Evolutionary conservation across 2,113 vertebrate genomes (phyloP), one percentile per base, ranked within the genome.

Genomic region (Tupaia chinensis): DNA sequence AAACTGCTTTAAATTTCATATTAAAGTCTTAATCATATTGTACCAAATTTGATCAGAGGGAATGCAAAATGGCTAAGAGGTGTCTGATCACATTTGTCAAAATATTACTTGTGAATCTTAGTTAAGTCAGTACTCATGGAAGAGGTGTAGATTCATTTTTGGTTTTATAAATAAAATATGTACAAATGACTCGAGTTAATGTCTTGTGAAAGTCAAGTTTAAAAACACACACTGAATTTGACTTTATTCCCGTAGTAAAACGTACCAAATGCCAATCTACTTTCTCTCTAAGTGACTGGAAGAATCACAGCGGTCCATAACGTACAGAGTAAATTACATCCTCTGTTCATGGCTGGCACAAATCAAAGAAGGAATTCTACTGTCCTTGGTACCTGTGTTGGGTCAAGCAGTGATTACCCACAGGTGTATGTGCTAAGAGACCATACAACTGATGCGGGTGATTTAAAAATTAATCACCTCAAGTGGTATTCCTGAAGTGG

Each of bases 331-430:
- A 66, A 74, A 76, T 73, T 22, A 66, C 34, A 95, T 95, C 96
- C 97, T 98, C 96, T 89, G 61, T 93, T 97, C 80, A 69, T 97
- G 97, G 85, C 72, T 96, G 98, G 97, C 97, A 98, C 97, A 98
- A 86, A 94, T 78, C 88, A 81, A 65, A 85, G 97, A 97, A 97
- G 93, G 95, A 82, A 90, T 56, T 93, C 72, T 89, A 93, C 92
- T 70, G 96, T 97, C 97, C 96, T 44, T 34, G 93, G 97, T 97
- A 97, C 95, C 98, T 97, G 96, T 79, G 79, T 53, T 96, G 84
- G 97, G 95, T 96, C 44, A 66, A 89, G 20, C 16, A 22, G n/a
- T 32, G 69, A 54, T 80, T 32, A 80, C 23, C 20, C 19, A 14
- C 3, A 34, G 83, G 58, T n/a, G 23, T 58, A 66, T 63, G 29